A percentile compares a stretch with the other conserved stretches of the same genome.
phyloP scores from a whole-genome alignment of 2,113 vertebrate species.

The Spea multiplicata region DNA sequence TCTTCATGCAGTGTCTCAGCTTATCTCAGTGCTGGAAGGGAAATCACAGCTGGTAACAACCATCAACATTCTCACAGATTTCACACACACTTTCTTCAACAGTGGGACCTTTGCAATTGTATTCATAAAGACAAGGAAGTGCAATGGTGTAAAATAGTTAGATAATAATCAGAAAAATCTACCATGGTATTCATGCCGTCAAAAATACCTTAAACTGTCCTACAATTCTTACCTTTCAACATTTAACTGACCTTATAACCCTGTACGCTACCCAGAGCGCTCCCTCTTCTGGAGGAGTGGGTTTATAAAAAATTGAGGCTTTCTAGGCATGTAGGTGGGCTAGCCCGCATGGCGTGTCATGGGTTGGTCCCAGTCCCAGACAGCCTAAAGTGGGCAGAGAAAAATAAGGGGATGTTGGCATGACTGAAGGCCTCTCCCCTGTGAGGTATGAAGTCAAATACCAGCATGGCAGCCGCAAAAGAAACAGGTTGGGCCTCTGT shows the following conservation, averaged over 20 bases:
- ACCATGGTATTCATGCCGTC: neutral
- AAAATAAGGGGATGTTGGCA: no score
- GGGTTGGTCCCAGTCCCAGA: no score
- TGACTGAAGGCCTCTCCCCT: no score
- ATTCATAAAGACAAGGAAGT: neutral
- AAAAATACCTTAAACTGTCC: neutral
- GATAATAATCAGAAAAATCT: neutral
- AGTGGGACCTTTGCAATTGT: neutral
- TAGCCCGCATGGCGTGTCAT: no score
- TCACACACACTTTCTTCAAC: neutral
- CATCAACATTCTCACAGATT: neutral
- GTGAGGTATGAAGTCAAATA: no score
- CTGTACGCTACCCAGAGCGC: neutral
- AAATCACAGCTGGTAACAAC: constrained; percentile 26
- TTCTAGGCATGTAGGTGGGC: no score
- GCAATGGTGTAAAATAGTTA: neutral
- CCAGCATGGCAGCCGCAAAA: no score
- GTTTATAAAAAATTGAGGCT: no score
- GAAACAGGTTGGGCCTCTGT: no score
- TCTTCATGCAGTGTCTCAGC: constrained; percentile 17
- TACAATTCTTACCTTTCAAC: neutral
- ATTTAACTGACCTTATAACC: neutral
- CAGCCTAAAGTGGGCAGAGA: no score
- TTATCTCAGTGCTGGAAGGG: constrained; percentile 36
- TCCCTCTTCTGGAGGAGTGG: no score